Percentiles rank a stretch among this genome's conserved stretches.
Conservation (phyloP, 2,888 invertebrate genomes). For the Eurytoma adleriae region DNA sequence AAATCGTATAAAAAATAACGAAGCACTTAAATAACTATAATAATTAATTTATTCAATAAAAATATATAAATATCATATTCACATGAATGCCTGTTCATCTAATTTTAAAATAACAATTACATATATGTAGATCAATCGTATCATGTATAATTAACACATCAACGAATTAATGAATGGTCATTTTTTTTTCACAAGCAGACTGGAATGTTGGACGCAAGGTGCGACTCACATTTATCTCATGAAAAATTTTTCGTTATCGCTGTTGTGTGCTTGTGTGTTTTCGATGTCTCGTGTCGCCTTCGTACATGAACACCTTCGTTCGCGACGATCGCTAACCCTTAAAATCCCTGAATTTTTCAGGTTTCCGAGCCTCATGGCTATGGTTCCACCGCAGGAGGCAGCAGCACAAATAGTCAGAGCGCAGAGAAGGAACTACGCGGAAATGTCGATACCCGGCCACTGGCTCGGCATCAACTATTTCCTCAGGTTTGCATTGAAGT, state of each 20-base stretch:
- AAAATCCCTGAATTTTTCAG: slow-evolving; percentile 61
- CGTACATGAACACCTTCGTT: not conserved
- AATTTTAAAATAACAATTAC: not conserved
- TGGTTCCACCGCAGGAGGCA: slow-evolving; percentile 81
- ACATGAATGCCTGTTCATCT: not conserved
- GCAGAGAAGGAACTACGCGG: slow-evolving; percentile 80
- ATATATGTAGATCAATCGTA: not conserved
- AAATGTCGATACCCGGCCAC: slow-evolving; percentile 82
- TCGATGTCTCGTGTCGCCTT: slow-evolving; percentile 34
- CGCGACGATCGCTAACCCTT: not conserved
- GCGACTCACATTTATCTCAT: slow-evolving; percentile 36
- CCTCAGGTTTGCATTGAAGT: slow-evolving; percentile 66
- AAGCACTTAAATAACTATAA: not conserved
- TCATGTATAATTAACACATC: not conserved
- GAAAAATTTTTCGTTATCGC: not conserved
- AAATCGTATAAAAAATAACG: not conserved
- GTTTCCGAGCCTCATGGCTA: slow-evolving; percentile 82
- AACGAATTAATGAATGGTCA: slow-evolving; percentile 26
- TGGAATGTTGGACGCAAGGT: slow-evolving; percentile 64
- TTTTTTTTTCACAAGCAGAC: slow-evolving; percentile 61
- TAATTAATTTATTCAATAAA: slow-evolving; percentile 3
- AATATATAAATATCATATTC: slow-evolving; percentile 21
- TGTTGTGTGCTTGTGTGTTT: slow-evolving; percentile 14
- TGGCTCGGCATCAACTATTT: slow-evolving; percentile 78
- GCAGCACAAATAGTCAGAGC: slow-evolving; percentile 83